A percentile compares a stretch with the other conserved stretches of the same genome.
These are phyloP conservation scores for Synergus gifuensis DNA, from an alignment of 2,888 invertebrate species.

Conservation along the genomic window DNA sequence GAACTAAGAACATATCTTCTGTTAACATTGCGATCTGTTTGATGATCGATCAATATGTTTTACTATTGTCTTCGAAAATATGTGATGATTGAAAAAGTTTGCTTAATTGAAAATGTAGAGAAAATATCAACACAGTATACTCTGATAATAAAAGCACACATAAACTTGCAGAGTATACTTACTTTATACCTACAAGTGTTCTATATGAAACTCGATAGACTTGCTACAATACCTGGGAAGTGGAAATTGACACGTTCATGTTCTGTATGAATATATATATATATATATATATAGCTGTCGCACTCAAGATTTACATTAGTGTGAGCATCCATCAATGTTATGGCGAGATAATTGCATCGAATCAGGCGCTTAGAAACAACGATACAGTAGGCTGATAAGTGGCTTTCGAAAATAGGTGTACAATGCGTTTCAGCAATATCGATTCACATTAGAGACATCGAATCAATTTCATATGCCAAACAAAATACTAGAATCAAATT, in stretches of 20 bases:
- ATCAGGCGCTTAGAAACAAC: conserved; percentile 27
- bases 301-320: conserved; percentile 56
- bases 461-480: not conserved
- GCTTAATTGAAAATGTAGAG: conserved; percentile 13
- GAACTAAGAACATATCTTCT: conserved; percentile 54
- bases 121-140: conserved; percentile 10
- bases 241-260: conserved; percentile 56
- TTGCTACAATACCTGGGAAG: conserved; percentile 53
- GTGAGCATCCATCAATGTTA: conserved; percentile 56
- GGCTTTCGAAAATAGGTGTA: conserved; percentile 8
- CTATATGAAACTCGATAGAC: conserved; percentile 40
- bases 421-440: not conserved
- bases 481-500: not conserved
- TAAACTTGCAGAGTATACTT: conserved; percentile 21
- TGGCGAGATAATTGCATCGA: conserved; percentile 52
- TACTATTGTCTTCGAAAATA: not conserved
- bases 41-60: conserved; percentile 21
- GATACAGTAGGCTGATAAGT: not conserved
- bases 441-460: not conserved
- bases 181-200: conserved; percentile 27
- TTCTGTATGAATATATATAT: not conserved
- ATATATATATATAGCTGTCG: conserved; percentile 43
- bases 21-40: conserved; percentile 29
- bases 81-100: not conserved
- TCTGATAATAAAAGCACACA: conserved; percentile 28